These are phyloP conservation scores for Eurois occulta DNA, from an alignment of 2,888 invertebrate species.

Conservation along the genomic window DNA sequence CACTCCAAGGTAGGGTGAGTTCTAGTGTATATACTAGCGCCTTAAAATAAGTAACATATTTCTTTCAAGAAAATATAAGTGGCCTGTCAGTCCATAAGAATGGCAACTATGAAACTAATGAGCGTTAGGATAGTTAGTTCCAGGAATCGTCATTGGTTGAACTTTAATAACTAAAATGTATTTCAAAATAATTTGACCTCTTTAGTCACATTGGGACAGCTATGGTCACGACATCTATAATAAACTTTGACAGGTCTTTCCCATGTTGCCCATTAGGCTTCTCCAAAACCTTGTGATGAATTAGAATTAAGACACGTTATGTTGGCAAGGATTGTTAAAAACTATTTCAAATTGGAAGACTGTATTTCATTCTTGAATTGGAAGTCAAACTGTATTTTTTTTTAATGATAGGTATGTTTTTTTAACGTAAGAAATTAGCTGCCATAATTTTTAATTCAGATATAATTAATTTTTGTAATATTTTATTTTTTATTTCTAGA, in stretches of 20 bases:
- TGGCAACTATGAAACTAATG: neutral
- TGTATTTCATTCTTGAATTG: constrained; percentile 1
- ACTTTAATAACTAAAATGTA: too few relatives aligned
- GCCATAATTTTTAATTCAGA: constrained; percentile 17
- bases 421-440: constrained; percentile 31
- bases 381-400: constrained; percentile 30
- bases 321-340: neutral
- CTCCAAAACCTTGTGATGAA: neutral
- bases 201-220: neutral
- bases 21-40: neutral
- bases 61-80: neutral
- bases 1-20: neutral
- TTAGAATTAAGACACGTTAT: neutral
- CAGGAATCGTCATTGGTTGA: neutral
- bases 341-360: constrained; percentile 36
- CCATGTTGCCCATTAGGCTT: neutral
- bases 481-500: neutral
- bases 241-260: neutral
- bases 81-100: neutral
- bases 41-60: too few relatives aligned
- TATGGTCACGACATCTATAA: neutral
- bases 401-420: too few relatives aligned
- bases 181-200: neutral
- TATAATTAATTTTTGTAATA: too few relatives aligned
- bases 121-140: neutral